Evolutionary conservation across 2,888 invertebrate genomes (phyloP), one percentile per base, ranked within the genome.

Genomic region (Glomeris marginata): DNA sequence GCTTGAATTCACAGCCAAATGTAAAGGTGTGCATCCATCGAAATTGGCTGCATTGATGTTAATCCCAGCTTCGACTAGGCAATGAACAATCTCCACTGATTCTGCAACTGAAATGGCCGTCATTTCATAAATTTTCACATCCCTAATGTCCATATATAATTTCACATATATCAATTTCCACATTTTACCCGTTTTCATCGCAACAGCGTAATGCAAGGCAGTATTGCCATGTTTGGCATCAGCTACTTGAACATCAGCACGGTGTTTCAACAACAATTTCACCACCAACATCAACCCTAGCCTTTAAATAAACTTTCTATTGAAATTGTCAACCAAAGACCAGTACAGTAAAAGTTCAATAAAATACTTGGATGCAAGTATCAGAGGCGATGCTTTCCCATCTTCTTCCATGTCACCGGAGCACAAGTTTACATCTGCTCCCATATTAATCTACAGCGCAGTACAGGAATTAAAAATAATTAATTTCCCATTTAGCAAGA

Each of bases 1-100:
- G 55, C 69, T 66, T 41, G 62, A 57, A 44, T 67, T 62, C 1
- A 70, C 66, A 20, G 69, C 67, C 40, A 68, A 54, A 58, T 73
- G 72, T n/a, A 73, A 64, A 1, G 70, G 63, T 0, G 69, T 69
- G 38, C 64, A 58, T 2, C 61, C 62, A 38, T 58, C 53, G 33
- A 58, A 50, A 45, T 54, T 54, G 13, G 42, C 38, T 2, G 52
- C 52, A 20, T 54, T 54, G 6, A 54, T 45, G 40, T 54, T 54
- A 18, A 54, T 53, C 15, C 65, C 65, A 37, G 61, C 60, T 18
- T 60, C 58, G 22, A 65, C 51, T 16, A 67, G 52, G 18, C 58
- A 52, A 43, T 57, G 57, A 2, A 60, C 59, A 33, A 64, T 59
- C 42, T 61, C 56, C 15, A 58, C 42, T 16, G 57, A 56, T 43